Evolutionary conservation across 2,888 invertebrate genomes (phyloP), one percentile per base, ranked within the genome.

Genomic region (Laothoe populi): DNA sequence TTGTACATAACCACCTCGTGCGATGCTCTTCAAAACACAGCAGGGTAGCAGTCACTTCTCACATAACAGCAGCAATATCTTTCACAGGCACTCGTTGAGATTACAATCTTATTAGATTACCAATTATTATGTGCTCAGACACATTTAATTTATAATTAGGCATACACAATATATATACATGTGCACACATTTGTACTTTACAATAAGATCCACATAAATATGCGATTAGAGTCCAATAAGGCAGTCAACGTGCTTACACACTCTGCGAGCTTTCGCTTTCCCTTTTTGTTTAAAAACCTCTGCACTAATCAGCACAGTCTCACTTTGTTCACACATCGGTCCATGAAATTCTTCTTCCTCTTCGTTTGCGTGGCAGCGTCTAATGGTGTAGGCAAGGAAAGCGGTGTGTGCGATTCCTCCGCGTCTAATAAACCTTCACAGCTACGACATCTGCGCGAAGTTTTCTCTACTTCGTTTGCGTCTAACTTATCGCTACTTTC

Each of bases 271-370:
- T 79, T 82, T 73, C 74, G 72, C 68, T 69, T 65, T 70, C 69
- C 59, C 64, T 69, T 72, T 61, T 63, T 69, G 49, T 70, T 72
- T 66, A 64, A 71, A 69, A 70, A 70, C 67, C 65, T 46, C 69
- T 68, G 64, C 73, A 75, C 75, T 74, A 71, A 77, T 96, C 83
- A 96, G 93, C 91, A 91, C 79, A 96, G 95, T 93, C 96, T 95
- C 87, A 96, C 95, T 95, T 96, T 96, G 90, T 96, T 96, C 74
- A 96, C 96, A 88, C 96, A 96, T 85, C 95, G 94, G 94, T 97
- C 97, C 95, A 97, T 96, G 85, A 97, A 97, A 87, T 96, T 97
- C 82, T 95, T 95, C 86, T 95, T 95, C 78, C 95, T 93, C 84
- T 96, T 95, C 8, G 93, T 94, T 76, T 94, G 94, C 60, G 92